phyloP scores from a whole-genome alignment of 2,113 vertebrate species.

The Prunella fulvescens region DNA sequence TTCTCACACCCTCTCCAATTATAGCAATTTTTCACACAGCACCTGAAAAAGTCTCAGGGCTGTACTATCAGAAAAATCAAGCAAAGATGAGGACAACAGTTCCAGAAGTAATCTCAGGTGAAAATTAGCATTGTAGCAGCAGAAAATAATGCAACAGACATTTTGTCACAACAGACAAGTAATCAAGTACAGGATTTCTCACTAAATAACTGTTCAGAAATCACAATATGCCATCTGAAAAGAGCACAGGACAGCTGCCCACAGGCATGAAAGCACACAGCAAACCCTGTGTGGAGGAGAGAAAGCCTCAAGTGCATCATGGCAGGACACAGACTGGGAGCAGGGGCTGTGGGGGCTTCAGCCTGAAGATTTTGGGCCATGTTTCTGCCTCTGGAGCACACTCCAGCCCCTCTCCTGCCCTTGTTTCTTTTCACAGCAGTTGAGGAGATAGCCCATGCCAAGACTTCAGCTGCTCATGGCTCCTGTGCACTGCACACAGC shows the following conservation, averaged over 20 bases:
- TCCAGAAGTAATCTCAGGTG: not conserved
- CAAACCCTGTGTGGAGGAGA: not conserved
- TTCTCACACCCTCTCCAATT: not conserved
- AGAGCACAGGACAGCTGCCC: not conserved
- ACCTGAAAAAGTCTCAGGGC: not conserved
- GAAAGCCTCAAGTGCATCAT: not conserved
- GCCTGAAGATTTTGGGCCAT: not conserved
- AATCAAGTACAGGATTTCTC: not conserved
- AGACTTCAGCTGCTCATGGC: not conserved
- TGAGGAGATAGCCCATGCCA: rapidly evolving
- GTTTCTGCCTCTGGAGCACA: rapidly evolving
- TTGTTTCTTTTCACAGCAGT: not conserved
- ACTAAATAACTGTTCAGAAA: not conserved
- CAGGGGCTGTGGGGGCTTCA: not conserved
- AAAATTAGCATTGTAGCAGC: not conserved
- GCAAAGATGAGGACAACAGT: not conserved
- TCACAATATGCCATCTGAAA: not conserved
- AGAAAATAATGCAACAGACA: not conserved
- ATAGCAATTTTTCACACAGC: not conserved
- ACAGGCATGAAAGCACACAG: not conserved
- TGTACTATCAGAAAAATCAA: not conserved
- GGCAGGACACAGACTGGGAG: not conserved
- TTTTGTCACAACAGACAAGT: not conserved
- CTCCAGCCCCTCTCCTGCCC: not conserved
- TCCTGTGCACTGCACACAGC: not conserved